A percentile compares a stretch with the other conserved stretches of the same genome.
Conservation (phyloP, 2,113 vertebrate genomes). For the Stictonetta naevosa region DNA sequence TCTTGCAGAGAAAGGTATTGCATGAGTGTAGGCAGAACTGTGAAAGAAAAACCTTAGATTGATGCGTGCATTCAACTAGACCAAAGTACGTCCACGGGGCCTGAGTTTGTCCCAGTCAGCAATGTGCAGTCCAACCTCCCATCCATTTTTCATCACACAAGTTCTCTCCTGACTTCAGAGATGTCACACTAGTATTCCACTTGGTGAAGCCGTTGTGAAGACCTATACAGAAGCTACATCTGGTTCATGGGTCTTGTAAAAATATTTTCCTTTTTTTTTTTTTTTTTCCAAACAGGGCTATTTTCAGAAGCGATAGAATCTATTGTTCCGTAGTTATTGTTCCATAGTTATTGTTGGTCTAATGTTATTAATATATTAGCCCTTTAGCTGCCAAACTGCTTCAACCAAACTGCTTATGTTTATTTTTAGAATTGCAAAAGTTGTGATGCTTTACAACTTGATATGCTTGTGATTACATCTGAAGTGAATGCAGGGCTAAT, state of each 20-base stretch:
- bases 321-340: slow-evolving; percentile 51
- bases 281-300: background rate
- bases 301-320: slow-evolving; percentile 55
- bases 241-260: background rate
- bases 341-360: slow-evolving; percentile 22
- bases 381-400: slow-evolving; percentile 41
- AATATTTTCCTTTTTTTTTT: background rate
- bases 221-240: background rate
- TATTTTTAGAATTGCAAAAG: slow-evolving; percentile 66
- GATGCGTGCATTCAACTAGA: background rate
- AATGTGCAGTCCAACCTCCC: background rate
- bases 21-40: background rate
- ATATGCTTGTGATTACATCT: slow-evolving; percentile 54
- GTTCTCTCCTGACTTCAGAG: background rate
- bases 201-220: background rate
- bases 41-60: background rate
- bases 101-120: background rate
- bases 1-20: background rate
- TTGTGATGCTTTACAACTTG: slow-evolving; percentile 53
- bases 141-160: background rate
- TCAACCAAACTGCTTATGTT: slow-evolving; percentile 21
- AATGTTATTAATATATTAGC: slow-evolving; percentile 42
- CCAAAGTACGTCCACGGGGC: background rate
- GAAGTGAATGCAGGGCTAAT: slow-evolving; percentile 60
- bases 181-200: background rate